These are phyloP conservation scores for Limnephilus rhombicus DNA, from an alignment of 2,888 invertebrate genomes.

Conservation along the genomic window DNA sequence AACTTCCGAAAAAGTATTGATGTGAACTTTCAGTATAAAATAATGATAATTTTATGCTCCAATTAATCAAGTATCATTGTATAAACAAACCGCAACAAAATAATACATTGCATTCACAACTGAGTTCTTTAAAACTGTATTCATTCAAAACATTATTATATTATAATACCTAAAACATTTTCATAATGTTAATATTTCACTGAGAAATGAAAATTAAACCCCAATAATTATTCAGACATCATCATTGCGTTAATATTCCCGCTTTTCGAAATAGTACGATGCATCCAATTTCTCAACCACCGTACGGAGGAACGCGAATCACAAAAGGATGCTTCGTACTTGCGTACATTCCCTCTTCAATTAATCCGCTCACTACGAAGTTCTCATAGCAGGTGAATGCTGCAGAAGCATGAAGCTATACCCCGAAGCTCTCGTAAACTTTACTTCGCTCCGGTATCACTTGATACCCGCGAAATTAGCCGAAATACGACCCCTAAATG, in stretches of 20 bases:
- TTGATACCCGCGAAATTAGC: conserved; percentile 42
- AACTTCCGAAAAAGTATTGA: too few species aligned
- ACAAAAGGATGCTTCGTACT: neutral
- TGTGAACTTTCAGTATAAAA: too few species aligned
- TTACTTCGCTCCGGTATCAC: neutral
- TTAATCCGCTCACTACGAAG: conserved; percentile 7
- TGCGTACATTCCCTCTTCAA: neutral
- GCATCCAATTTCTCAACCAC: neutral
- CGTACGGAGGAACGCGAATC: neutral
- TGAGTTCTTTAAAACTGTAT: too few species aligned
- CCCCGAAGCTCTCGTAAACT: conserved; percentile 1
- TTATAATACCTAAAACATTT: neutral
- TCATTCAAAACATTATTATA: too few species aligned
- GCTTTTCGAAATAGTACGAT: neutral
- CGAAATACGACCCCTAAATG: conserved; percentile 40
- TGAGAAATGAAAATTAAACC: neutral
- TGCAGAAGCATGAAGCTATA: neutral
- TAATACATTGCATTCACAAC: too few species aligned
- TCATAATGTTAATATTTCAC: neutral
- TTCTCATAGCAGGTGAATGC: neutral
- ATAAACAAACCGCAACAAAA: too few species aligned
- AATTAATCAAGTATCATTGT: too few species aligned
- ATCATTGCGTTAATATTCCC: neutral
- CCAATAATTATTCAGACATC: neutral
- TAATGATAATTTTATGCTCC: too few species aligned